These are phyloP conservation scores for Gymnocephalus cernua DNA, from an alignment of 2,113 vertebrate species.

Conservation along the genomic window DNA sequence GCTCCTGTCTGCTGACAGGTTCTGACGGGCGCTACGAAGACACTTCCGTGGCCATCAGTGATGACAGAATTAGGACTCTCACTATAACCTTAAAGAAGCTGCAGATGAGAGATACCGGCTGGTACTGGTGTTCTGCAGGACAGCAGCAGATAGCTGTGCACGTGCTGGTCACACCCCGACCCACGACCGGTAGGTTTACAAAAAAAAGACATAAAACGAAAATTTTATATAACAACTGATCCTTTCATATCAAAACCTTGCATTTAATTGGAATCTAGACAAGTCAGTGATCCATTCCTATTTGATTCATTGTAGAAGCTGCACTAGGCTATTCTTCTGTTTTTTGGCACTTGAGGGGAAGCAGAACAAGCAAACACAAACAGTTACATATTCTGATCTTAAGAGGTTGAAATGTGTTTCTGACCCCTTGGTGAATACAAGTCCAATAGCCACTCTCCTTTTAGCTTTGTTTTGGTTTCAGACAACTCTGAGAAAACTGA, in stretches of 20 bases:
- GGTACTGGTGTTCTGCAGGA: constrained; percentile 78
- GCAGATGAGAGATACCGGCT: constrained; percentile 62
- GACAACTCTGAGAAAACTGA: not conserved
- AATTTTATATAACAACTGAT: not conserved
- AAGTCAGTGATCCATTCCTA: too few species aligned
- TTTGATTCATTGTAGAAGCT: not conserved
- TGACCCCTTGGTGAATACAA: not conserved
- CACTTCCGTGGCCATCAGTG: constrained; percentile 72
- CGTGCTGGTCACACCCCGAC: constrained; percentile 57
- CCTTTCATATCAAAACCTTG: not conserved
- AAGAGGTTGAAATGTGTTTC: not conserved
- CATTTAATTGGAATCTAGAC: not conserved
- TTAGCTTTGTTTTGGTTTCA: constrained; percentile 7
- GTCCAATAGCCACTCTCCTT: not conserved
- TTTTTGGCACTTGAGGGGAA: not conserved
- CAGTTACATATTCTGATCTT: not conserved
- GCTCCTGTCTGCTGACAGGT: constrained; percentile 72
- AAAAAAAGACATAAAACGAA: not conserved
- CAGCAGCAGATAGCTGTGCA: constrained; percentile 48
- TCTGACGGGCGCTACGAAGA: constrained; percentile 67
- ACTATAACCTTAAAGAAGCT: constrained; percentile 78
- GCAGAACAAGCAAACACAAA: not conserved
- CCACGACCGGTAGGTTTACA: constrained; percentile 65
- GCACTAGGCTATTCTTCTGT: not conserved
- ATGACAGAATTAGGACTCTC: constrained; percentile 75